Evolutionary conservation across 2,888 invertebrate species (phyloP).

Genomic region (Drosophila anomelani): DNA sequence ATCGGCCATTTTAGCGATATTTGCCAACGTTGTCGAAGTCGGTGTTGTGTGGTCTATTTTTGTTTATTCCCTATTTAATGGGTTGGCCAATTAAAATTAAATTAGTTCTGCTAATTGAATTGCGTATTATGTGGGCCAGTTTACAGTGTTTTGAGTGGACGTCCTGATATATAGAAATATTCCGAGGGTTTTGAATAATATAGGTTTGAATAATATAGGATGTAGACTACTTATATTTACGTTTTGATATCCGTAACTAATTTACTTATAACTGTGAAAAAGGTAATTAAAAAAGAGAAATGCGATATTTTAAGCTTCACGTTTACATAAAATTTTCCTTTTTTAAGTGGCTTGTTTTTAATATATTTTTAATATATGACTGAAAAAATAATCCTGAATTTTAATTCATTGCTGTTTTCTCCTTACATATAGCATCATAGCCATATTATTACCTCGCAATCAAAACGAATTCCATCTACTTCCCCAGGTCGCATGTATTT

Average conservation of each 20-base stretch:
- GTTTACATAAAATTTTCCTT: no score
- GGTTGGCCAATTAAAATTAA: slow-evolving; percentile 37
- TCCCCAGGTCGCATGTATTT: slow-evolving; percentile 4
- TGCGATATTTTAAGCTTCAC: no score
- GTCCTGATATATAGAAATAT: neutral
- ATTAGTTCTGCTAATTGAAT: slow-evolving; percentile 35
- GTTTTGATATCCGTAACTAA: neutral
- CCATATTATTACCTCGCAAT: neutral
- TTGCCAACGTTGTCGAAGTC: slow-evolving; percentile 14
- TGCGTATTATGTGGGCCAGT: slow-evolving; percentile 16
- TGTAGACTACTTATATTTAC: no score
- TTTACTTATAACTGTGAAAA: neutral
- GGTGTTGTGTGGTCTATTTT: slow-evolving; percentile 5
- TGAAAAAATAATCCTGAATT: neutral
- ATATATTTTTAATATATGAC: no score
- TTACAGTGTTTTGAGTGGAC: neutral
- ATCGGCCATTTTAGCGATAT: slow-evolving; percentile 32
- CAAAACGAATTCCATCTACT: neutral
- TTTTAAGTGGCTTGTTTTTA: no score
- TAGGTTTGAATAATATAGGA: no score
- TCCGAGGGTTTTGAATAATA: no score
- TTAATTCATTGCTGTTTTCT: neutral
- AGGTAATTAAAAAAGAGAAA: neutral
- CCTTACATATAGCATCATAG: neutral
- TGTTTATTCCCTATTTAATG: slow-evolving; percentile 22